Evolutionary conservation across 2,797 vertebrate species (phyloP).

Genomic region (Potorous gilbertii): DNA sequence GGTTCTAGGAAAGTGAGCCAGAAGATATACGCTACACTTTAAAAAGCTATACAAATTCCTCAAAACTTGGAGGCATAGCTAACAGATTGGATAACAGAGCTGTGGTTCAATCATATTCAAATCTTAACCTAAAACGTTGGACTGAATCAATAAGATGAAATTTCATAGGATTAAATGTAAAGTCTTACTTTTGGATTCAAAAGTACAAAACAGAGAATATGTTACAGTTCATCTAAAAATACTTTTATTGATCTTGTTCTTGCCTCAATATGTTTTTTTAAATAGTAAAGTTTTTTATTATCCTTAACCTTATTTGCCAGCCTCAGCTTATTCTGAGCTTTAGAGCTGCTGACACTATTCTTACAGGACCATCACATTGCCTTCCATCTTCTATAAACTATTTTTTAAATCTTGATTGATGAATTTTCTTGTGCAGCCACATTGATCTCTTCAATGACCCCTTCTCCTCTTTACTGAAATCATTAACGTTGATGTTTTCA

Average conservation of each 20-base stretch:
- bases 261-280: neutral
- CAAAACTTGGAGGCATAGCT: neutral
- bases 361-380: neutral
- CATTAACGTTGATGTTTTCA: neutral
- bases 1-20: neutral
- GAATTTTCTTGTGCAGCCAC: neutral
- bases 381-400: neutral
- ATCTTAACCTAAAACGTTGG: neutral
- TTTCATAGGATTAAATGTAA: neutral
- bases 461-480: neutral
- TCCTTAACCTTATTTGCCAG: neutral
- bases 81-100: neutral
- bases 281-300: neutral
- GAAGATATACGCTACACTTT: neutral
- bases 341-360: neutral
- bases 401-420: neutral
- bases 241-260: neutral
- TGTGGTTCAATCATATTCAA: neutral
- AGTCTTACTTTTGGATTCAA: neutral
- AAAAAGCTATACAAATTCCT: neutral
- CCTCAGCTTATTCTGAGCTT: neutral
- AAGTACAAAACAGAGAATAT: neutral
- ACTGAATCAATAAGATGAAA: neutral
- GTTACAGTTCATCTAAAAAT: neutral
- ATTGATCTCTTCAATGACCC: neutral